Base-by-base conservation (phyloP, 2,797 vertebrate species). In the Melanotaenia trifasciata region DNA sequence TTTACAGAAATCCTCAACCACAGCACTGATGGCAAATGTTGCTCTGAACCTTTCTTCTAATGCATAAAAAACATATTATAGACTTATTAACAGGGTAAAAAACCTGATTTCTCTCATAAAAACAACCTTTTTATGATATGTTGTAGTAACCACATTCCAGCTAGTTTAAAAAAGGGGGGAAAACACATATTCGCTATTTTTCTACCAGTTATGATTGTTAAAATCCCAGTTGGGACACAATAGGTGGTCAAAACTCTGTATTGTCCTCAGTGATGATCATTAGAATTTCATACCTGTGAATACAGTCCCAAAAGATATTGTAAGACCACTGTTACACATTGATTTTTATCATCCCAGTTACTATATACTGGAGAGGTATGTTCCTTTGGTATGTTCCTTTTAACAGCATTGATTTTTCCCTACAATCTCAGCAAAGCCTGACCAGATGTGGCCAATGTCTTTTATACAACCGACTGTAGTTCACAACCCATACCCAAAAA, bases 361-460 rank as follows among this genome's bases (percentile, higher is more conserved):
- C 47, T 53, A 53, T 53, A 53, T 26, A 53, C 50, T 5, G 24
- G 22, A 53, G 50, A n/a, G 45, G 45, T n/a, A 50, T 50, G n/a
- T 50, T 50, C 47, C 9, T 8, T 47, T 50, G 20, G 8, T 53
- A 12, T 53, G 50, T 53, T 53, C 22, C 50, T 26, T 53, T 47
- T 53, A 26, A 26, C 50, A 24, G 50, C 11, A 26, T 53, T 53
- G 50, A 24, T 13, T 53, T 53, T 24, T 53, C 47, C n/a, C 47
- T 51, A 22, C n/a, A 51, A 51, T 22, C 47, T 53, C 50, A 26
- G 50, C 50, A 53, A 53, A 24, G 50, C n/a, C 50, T 53, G 50
- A 53, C 50, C 50, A 53, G 50, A 53, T 53, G 50, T 53, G 22
- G 22, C 10, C n/a, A 53, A 24, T 13, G 22, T 53, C 50, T 53